These are phyloP conservation scores for Camponotus vicinus DNA, from an alignment of 1,140 invertebrate genomes.

Conservation along the genomic window DNA sequence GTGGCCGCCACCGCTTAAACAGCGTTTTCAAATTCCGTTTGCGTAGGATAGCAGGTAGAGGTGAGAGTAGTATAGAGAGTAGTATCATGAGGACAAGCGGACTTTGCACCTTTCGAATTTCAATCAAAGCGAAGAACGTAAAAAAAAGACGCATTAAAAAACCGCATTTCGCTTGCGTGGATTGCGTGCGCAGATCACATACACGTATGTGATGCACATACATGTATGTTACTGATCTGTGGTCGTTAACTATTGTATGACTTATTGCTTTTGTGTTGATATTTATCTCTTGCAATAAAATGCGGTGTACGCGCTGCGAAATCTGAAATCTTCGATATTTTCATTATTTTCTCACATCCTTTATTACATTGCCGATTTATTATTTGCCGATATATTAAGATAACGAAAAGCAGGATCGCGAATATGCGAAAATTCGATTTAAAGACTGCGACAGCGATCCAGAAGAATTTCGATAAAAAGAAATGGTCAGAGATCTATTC, in stretches of 20 bases:
- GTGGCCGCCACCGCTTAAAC: conserved; percentile 77
- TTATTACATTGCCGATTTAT: not conserved
- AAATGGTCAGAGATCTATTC: not conserved
- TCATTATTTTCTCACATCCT: not conserved
- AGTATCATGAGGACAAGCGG: not conserved
- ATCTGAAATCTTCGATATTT: conserved; percentile 51
- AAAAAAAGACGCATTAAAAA: not conserved
- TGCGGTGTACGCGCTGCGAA: conserved; percentile 77
- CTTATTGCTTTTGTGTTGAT: conserved; percentile 72
- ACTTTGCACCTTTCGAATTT: not conserved
- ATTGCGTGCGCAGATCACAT: conserved; percentile 1
- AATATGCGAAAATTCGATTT: not conserved
- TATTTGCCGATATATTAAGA: not conserved
- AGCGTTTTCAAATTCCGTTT: not conserved
- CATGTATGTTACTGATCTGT: conserved; percentile 75
- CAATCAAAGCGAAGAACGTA: not conserved
- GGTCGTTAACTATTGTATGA: conserved; percentile 65
- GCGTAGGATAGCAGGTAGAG: not conserved
- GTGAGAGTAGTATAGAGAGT: not conserved
- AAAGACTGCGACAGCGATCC: not conserved
- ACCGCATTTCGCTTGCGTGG: not conserved
- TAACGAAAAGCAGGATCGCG: not conserved
- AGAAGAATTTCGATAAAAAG: not conserved
- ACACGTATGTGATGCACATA: conserved; percentile 56
- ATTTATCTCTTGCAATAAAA: conserved; percentile 84